Conservation (phyloP, 1,140 invertebrate species). For the Hetaerina americana region DNA sequence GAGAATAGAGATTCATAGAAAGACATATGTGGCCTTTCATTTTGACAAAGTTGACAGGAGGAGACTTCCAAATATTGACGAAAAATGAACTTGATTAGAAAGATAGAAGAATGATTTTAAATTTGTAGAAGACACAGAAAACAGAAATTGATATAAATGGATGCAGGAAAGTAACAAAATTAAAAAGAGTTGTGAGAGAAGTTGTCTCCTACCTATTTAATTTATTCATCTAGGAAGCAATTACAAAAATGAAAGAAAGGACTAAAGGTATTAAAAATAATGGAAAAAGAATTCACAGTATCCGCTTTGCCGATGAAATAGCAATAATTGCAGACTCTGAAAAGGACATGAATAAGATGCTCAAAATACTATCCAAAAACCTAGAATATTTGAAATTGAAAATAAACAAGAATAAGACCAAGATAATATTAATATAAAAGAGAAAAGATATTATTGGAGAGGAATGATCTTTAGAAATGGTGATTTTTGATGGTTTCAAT, state of each 20-base stretch:
- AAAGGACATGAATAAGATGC: not conserved
- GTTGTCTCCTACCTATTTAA: not conserved
- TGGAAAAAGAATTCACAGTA: not conserved
- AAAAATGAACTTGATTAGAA: too few relatives aligned
- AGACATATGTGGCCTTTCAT: too few relatives aligned
- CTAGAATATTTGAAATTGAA: not conserved
- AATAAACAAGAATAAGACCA: not conserved
- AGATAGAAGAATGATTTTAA: too few relatives aligned
- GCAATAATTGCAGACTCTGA: not conserved
- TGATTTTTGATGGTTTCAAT: too few relatives aligned
- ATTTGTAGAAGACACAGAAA: too few relatives aligned
- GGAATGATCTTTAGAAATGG: too few relatives aligned
- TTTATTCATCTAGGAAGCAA: not conserved
- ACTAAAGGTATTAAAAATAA: not conserved
- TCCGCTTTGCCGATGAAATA: not conserved
- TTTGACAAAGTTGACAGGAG: too few relatives aligned
- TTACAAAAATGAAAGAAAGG: not conserved
- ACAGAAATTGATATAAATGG: not conserved
- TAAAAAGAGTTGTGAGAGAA: not conserved
- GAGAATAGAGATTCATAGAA: too few relatives aligned
- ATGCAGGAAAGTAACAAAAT: not conserved
- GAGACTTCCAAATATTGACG: too few relatives aligned
- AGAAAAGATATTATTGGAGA: too few relatives aligned
- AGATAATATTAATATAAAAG: not conserved
- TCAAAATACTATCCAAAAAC: not conserved